Conservation (phyloP, 2,888 invertebrate species). For the Sceliomorpha sp. region DNA sequence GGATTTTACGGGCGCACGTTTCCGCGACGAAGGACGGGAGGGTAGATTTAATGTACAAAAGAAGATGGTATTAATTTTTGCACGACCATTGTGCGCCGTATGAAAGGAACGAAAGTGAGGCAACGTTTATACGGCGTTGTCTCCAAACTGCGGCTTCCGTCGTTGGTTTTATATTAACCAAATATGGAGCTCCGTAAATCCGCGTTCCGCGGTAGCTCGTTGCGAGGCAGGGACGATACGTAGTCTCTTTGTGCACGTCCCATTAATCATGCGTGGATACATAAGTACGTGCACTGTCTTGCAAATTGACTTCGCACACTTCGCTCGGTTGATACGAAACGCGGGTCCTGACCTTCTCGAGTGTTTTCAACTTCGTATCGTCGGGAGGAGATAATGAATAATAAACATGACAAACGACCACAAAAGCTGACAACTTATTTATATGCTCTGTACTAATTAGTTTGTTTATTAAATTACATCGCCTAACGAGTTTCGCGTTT, state of each 20-base stretch:
- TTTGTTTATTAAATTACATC: constrained; percentile 7
- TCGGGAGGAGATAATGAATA: constrained; percentile 60
- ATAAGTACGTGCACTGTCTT: constrained; percentile 48
- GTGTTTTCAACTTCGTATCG: constrained; percentile 61
- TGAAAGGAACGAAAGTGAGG: too few species aligned
- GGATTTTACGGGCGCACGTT: too few species aligned
- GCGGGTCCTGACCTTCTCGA: constrained; percentile 62
- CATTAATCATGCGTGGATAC: constrained; percentile 50
- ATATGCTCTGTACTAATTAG: constrained; percentile 21
- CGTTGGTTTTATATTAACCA: constrained; percentile 17
- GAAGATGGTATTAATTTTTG: too few species aligned
- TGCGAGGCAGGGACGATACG: constrained; percentile 41
- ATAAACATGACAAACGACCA: constrained; percentile 61
- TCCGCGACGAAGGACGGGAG: too few species aligned
- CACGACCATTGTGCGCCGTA: too few species aligned
- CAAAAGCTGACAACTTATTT: constrained; percentile 43
- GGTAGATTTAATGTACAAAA: too few species aligned
- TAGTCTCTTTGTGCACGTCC: constrained; percentile 42
- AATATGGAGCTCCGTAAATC: constrained; percentile 35
- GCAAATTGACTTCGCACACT: constrained; percentile 68
- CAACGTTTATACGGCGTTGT: too few species aligned
- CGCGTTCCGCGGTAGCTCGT: constrained; percentile 33
- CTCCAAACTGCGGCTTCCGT: constrained; percentile 4
- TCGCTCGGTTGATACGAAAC: constrained; percentile 63
- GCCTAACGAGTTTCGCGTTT: not conserved